phyloP scores from a whole-genome alignment of 1,140 invertebrate genomes.

The Andrena cerasifolii region DNA sequence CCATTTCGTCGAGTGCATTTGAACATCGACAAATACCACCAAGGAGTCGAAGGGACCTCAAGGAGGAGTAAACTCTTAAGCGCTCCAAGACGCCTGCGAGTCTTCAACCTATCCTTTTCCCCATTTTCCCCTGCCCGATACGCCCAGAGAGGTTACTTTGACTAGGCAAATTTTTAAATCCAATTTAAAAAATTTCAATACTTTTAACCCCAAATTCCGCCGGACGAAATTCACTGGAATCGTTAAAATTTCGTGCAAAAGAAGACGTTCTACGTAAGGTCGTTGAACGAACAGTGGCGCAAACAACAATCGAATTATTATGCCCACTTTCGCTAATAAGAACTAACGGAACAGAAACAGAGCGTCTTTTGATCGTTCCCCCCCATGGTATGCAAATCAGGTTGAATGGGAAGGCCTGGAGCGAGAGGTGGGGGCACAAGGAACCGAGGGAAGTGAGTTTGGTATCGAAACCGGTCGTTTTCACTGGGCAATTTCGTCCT shows the following conservation, averaged over 20 bases:
- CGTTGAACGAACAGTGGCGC: no score
- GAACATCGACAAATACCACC: constrained; percentile 67
- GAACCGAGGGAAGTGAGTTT: constrained; percentile 32
- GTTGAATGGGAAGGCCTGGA: background rate
- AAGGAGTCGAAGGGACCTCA: constrained; percentile 47
- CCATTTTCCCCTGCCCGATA: constrained; percentile 8
- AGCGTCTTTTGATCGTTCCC: constrained; percentile 49
- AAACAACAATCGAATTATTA: constrained; percentile 22
- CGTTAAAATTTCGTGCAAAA: no score
- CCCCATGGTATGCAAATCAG: constrained; percentile 27
- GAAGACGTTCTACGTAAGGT: no score
- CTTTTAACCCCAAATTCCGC: no score
- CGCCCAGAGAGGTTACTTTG: constrained; percentile 26
- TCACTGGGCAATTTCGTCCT: constrained; percentile 48
- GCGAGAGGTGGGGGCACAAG: background rate
- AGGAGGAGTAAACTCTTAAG: constrained; percentile 61
- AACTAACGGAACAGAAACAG: constrained; percentile 38
- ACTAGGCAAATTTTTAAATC: no score
- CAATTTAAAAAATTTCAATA: no score
- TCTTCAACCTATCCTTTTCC: constrained; percentile 52
- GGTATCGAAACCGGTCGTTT: constrained; percentile 57
- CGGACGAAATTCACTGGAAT: no score
- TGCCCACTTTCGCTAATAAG: constrained; percentile 29
- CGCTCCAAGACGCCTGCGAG: constrained; percentile 27
- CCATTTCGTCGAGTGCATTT: constrained; percentile 67